phyloP scores from a whole-genome alignment of 2,113 vertebrate genomes.

The Chlorodrepanis virens region DNA sequence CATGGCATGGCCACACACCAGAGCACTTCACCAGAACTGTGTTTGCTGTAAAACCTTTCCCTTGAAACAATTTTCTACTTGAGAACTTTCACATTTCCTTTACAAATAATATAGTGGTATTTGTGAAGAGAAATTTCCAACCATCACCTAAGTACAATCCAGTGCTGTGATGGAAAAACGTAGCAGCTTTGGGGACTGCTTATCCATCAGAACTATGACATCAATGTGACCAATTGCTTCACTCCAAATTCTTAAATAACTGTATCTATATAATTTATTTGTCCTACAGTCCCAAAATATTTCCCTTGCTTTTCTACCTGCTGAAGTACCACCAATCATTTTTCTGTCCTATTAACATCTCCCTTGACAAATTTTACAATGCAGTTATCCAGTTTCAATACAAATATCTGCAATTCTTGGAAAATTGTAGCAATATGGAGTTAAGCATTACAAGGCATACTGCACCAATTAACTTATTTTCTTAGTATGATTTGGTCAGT shows the following conservation, averaged over 20 bases:
- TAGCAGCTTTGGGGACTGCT: background rate
- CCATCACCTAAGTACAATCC: background rate
- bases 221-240: background rate
- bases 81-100: background rate
- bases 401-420: background rate
- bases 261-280: background rate
- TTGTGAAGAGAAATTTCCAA: background rate
- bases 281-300: background rate
- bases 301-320: background rate
- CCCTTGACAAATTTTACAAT: background rate
- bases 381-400: background rate
- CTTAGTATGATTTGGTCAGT: background rate
- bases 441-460: background rate
- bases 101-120: background rate
- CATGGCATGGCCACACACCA: background rate
- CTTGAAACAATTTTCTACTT: background rate
- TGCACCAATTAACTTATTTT: background rate
- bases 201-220: background rate
- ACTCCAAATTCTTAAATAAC: background rate
- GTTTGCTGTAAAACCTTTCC: background rate
- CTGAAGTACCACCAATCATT: background rate
- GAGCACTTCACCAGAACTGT: background rate
- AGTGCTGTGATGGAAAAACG: background rate
- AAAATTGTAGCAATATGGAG: background rate
- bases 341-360: background rate